These are phyloP conservation scores for Selene dorsalis DNA, from an alignment of 2,797 vertebrate species.

Conservation along the genomic window DNA sequence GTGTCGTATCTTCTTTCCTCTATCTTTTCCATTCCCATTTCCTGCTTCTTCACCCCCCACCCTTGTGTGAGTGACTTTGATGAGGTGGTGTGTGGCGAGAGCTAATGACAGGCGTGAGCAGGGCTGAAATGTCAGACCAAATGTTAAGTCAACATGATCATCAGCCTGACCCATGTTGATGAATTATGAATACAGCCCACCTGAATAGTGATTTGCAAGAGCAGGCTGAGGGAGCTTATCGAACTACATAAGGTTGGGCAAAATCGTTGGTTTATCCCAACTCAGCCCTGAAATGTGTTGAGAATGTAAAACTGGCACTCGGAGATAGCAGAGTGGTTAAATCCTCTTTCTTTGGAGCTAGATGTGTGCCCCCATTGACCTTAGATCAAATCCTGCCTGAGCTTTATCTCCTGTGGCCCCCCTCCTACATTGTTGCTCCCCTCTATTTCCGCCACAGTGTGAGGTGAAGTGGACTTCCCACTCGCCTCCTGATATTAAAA, in stretches of 20 bases:
- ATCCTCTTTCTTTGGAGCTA: conserved; percentile 41
- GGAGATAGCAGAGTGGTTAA: conserved; percentile 39
- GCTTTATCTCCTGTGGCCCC: conserved; percentile 46
- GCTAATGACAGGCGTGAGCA: conserved; percentile 81
- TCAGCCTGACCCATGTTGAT: conserved; percentile 77
- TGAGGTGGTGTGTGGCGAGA: conserved; percentile 79
- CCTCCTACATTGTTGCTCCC: conserved; percentile 15
- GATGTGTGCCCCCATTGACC: conserved; percentile 49
- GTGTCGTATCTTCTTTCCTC: conserved; percentile 4
- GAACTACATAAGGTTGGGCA: conserved; percentile 24
- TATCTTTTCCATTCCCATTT: not conserved
- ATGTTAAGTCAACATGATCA: conserved; percentile 88
- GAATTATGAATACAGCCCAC: conserved; percentile 82
- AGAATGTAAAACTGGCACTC: conserved; percentile 37
- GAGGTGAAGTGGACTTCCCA: conserved; percentile 56
- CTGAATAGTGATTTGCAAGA: conserved; percentile 73
- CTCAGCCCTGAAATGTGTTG: conserved; percentile 38
- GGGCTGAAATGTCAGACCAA: conserved; percentile 87
- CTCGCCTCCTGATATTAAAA: conserved; percentile 45
- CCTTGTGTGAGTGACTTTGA: conserved; percentile 72
- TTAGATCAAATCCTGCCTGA: conserved; percentile 52
- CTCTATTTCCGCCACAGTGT: conserved; percentile 50
- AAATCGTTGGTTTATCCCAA: conserved; percentile 7
- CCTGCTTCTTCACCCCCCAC: conserved; percentile 10
- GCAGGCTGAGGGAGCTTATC: conserved; percentile 41